Evolutionary conservation across 2,113 vertebrate species (phyloP).

Genomic region (Xenopus laevis): DNA sequence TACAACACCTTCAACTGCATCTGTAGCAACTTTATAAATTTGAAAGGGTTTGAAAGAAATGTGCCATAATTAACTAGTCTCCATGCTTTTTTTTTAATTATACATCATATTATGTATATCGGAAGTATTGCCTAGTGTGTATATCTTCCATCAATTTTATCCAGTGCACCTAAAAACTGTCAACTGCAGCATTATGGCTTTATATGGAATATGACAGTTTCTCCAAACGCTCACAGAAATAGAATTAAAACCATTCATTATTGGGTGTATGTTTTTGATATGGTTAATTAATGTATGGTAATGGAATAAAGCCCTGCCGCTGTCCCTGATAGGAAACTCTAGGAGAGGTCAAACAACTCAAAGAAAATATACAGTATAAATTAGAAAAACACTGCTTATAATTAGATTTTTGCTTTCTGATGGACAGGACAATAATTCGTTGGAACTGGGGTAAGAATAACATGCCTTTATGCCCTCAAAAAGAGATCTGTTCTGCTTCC

Average conservation of each 20-base stretch:
- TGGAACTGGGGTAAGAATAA: background rate
- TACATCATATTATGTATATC: too few species aligned
- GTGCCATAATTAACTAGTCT: too few species aligned
- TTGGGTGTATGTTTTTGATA: background rate
- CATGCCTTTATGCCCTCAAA: too few species aligned
- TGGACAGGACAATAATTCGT: slow-evolving; percentile 17
- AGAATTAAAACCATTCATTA: too few species aligned
- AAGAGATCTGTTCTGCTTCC: too few species aligned
- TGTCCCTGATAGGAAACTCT: slow-evolving; percentile 26
- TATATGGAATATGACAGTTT: slow-evolving; percentile 34
- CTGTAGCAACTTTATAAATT: too few species aligned
- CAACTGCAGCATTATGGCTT: background rate
- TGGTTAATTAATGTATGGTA: slow-evolving; percentile 5
- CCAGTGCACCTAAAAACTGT: too few species aligned
- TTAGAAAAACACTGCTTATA: slow-evolving; percentile 20
- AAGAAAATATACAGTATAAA: slow-evolving; percentile 18
- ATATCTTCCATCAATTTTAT: too few species aligned
- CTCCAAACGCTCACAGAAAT: background rate
- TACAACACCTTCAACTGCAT: too few species aligned
- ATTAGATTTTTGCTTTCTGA: slow-evolving; percentile 17
- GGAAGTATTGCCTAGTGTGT: too few species aligned
- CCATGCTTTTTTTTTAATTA: too few species aligned
- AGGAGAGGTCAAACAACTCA: slow-evolving; percentile 5
- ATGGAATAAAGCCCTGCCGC: slow-evolving; percentile 26
- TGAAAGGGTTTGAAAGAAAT: too few species aligned